Evolutionary conservation across 2,888 invertebrate species (phyloP).

Genomic region (Lypha dubia): DNA sequence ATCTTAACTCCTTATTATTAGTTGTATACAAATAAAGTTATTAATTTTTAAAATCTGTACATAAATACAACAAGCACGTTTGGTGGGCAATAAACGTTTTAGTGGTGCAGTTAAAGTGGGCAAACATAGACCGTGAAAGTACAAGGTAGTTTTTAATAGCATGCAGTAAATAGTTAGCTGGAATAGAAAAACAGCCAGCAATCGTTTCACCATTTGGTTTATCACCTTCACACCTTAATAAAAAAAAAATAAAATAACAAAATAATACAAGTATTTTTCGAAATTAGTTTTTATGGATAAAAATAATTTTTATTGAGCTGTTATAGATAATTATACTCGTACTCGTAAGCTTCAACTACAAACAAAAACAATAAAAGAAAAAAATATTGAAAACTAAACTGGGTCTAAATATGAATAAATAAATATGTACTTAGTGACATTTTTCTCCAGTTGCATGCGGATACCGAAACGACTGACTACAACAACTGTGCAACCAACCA

Average conservation of each 20-base stretch:
- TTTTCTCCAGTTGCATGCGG: constrained; percentile 40
- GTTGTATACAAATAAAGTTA: not conserved
- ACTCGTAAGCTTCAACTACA: not conserved
- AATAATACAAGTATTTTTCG: too few relatives aligned
- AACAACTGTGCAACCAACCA: constrained; percentile 22
- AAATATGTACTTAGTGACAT: constrained; percentile 46
- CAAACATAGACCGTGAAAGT: not conserved
- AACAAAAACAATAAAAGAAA: not conserved
- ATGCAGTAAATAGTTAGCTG: not conserved
- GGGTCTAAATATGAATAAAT: constrained; percentile 42
- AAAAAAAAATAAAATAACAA: too few relatives aligned
- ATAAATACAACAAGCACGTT: not conserved
- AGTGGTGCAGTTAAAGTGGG: not conserved
- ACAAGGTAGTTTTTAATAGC: constrained; percentile 3
- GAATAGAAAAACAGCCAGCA: not conserved
- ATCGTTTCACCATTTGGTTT: constrained; percentile 13
- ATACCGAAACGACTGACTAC: not conserved
- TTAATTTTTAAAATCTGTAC: not conserved
- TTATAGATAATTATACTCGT: constrained; percentile 23
- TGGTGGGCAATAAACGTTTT: constrained; percentile 9
- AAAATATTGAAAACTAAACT: constrained; percentile 18
- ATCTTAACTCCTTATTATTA: not conserved
- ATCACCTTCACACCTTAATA: constrained; percentile 42
- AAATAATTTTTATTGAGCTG: constrained; percentile 43
- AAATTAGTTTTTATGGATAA: constrained; percentile 14